These are phyloP conservation scores for Mesocricetus auratus DNA, from an alignment of 2,113 vertebrate species.

Conservation along the genomic window DNA sequence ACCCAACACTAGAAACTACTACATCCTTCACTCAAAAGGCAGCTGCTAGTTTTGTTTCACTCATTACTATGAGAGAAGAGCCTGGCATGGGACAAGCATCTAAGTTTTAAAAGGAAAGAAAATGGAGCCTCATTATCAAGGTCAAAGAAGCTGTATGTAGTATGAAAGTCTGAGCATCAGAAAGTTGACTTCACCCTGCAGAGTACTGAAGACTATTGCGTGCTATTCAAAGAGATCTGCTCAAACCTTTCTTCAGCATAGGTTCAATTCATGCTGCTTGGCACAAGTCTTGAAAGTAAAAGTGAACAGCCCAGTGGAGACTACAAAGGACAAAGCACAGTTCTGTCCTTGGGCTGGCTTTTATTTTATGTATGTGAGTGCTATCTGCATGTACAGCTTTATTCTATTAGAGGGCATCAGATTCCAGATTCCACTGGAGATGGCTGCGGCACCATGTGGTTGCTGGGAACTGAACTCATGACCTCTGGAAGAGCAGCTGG, in stretches of 20 bases:
- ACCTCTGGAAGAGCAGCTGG: too few species aligned
- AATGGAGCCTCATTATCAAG: slow-evolving; percentile 36
- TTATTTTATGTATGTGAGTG: too few species aligned
- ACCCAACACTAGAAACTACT: not conserved
- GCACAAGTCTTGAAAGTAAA: slow-evolving; percentile 47
- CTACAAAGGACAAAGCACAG: not conserved
- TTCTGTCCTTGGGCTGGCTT: slow-evolving; percentile 11
- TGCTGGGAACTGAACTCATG: too few species aligned
- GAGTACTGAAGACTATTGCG: not conserved
- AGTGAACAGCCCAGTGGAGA: not conserved
- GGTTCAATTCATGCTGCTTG: slow-evolving; percentile 52
- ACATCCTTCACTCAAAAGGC: not conserved
- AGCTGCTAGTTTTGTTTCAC: slow-evolving; percentile 32
- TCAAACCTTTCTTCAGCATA: slow-evolving; percentile 71
- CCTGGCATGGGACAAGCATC: not conserved
- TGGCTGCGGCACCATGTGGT: too few species aligned
- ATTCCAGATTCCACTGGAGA: too few species aligned
- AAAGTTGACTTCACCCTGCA: slow-evolving; percentile 57
- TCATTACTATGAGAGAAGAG: not conserved
- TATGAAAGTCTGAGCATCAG: not conserved
- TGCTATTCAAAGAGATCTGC: slow-evolving; percentile 49
- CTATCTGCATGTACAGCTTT: too few species aligned
- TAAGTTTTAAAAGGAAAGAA: slow-evolving; percentile 39
- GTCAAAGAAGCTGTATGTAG: slow-evolving; percentile 3
- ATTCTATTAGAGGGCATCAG: too few species aligned